These are phyloP conservation scores for Pterophyllum scalare DNA, from an alignment of 2,113 vertebrate genomes.

Conservation along the genomic window DNA sequence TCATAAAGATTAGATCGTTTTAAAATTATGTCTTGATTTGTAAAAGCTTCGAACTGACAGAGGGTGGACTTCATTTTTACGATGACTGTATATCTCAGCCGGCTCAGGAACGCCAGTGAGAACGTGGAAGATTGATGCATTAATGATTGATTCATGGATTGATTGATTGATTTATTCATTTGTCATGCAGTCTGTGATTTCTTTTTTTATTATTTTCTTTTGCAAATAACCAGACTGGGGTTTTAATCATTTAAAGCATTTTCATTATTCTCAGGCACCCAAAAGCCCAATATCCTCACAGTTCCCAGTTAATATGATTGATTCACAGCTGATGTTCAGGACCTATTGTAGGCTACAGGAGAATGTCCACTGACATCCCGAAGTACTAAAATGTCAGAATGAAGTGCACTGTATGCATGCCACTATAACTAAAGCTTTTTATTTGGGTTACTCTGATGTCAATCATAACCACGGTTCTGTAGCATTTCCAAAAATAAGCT, in stretches of 20 bases:
- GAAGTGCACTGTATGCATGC: background rate
- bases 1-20: background rate
- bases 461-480: too few species aligned
- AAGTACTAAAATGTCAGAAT: background rate
- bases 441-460: background rate
- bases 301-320: background rate
- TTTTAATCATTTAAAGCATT: slow-evolving; percentile 3
- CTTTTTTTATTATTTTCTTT: too few species aligned
- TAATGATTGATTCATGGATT: background rate
- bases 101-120: background rate
- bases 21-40: background rate
- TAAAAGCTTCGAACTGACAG: too few species aligned
- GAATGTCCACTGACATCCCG: too few species aligned
- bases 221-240: background rate
- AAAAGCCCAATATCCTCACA: background rate
- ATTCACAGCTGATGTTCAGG: background rate
- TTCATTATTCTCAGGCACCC: background rate
- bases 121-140: background rate
- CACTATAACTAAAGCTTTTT: background rate
- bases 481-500: background rate
- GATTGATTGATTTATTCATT: background rate
- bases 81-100: background rate
- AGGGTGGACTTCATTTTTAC: background rate
- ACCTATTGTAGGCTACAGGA: background rate
- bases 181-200: background rate